A percentile compares a stretch with the other conserved stretches of the same genome.
Evolutionary conservation across 2,888 invertebrate genomes (phyloP).

Genomic region (Neocrepidodera transversa): DNA sequence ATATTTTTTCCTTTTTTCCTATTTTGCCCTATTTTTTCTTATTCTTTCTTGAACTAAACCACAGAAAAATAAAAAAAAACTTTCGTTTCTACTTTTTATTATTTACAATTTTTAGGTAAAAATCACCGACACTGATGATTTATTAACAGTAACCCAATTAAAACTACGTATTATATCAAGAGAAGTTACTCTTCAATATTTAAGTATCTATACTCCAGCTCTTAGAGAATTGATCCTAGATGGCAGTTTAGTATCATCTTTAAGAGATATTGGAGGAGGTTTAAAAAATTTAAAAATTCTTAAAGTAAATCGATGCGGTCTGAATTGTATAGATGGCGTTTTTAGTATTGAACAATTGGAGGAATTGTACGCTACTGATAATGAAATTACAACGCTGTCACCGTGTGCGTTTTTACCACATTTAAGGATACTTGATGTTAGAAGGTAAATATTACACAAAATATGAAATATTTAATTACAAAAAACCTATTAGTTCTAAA

Average conservation of each 20-base stretch:
- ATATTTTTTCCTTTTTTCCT: too few relatives aligned
- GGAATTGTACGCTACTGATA: slow-evolving; percentile 70
- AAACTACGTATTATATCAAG: slow-evolving; percentile 72
- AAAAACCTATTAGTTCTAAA: neutral
- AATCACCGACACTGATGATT: slow-evolving; percentile 60
- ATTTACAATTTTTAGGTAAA: slow-evolving; percentile 53
- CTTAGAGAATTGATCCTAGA: slow-evolving; percentile 69
- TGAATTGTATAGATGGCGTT: slow-evolving; percentile 72
- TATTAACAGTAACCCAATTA: slow-evolving; percentile 65
- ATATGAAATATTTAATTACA: too few relatives aligned
- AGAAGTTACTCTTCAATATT: slow-evolving; percentile 69
- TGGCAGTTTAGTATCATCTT: slow-evolving; percentile 71
- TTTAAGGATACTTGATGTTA: slow-evolving; percentile 60
- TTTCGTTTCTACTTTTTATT: too few relatives aligned
- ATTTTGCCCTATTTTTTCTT: too few relatives aligned
- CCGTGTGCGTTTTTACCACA: slow-evolving; percentile 66
- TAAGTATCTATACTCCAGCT: slow-evolving; percentile 69
- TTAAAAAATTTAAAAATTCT: slow-evolving; percentile 67
- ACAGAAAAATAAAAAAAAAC: too few relatives aligned
- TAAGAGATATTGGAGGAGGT: slow-evolving; percentile 74
- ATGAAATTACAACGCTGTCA: slow-evolving; percentile 68
- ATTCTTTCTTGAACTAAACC: too few relatives aligned
- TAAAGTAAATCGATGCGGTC: slow-evolving; percentile 69
- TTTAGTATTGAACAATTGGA: slow-evolving; percentile 69
- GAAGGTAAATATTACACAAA: slow-evolving; percentile 49